phyloP scores from a whole-genome alignment of 2,888 invertebrate genomes.

The Hypolimnas misippus region DNA sequence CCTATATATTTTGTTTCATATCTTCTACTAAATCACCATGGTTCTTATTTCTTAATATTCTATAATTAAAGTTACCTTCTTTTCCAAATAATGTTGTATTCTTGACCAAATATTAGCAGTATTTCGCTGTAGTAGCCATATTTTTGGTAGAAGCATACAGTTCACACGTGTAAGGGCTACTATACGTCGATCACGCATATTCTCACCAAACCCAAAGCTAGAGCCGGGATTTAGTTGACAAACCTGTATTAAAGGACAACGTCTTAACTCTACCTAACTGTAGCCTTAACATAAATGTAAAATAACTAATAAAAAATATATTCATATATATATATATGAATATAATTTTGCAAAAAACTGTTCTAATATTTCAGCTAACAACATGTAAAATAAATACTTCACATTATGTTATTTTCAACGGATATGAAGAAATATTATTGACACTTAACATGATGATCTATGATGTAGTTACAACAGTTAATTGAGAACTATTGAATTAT shows the following conservation, averaged over 20 bases:
- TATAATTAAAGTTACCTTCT: conserved; percentile 59
- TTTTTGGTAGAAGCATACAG: conserved; percentile 87
- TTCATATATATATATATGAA: too few relatives aligned
- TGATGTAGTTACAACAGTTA: not conserved
- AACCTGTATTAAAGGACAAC: conserved; percentile 62
- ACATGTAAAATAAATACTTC: too few relatives aligned
- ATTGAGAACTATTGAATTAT: not conserved
- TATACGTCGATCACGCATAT: conserved; percentile 86
- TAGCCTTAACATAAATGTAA: too few relatives aligned
- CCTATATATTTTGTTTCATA: not conserved
- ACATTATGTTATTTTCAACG: too few relatives aligned
- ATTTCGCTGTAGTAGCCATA: conserved; percentile 87
- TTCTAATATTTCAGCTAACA: too few relatives aligned
- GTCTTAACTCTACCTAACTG: not conserved
- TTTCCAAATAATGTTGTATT: conserved; percentile 84
- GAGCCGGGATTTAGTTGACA: conserved; percentile 84
- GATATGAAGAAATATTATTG: too few relatives aligned
- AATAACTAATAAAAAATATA: too few relatives aligned
- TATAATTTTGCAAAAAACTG: too few relatives aligned
- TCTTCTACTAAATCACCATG: not conserved
- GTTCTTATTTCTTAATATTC: not conserved
- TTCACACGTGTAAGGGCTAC: conserved; percentile 86
- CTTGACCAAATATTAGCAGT: conserved; percentile 87
- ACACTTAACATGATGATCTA: not conserved
- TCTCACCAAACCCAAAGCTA: conserved; percentile 89